Percentiles rank a stretch among this genome's conserved stretches.
Evolutionary conservation across 2,797 vertebrate genomes (phyloP).

Genomic region (Pseudochaenichthys georgianus): DNA sequence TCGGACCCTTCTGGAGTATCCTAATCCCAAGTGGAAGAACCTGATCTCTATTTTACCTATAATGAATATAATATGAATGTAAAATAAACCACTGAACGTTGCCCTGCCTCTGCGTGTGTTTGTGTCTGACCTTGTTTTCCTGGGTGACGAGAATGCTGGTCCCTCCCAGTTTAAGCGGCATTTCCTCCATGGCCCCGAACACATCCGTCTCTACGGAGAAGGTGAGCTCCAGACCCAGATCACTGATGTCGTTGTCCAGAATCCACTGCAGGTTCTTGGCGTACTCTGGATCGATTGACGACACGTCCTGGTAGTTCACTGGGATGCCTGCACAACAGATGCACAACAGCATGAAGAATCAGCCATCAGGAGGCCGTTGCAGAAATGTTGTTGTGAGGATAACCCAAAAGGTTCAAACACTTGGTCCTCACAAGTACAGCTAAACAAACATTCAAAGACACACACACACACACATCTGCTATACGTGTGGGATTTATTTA

Average conservation of each 20-base stretch:
- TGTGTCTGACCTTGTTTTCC: slow-evolving; percentile 92
- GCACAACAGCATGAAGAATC: too few relatives aligned
- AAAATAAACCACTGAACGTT: neutral
- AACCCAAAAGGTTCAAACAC: too few relatives aligned
- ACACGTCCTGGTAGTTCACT: slow-evolving; percentile 98
- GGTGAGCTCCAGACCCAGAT: slow-evolving; percentile 95
- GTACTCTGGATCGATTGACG: slow-evolving; percentile 98
- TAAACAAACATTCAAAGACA: neutral
- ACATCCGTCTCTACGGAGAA: slow-evolving; percentile 99
- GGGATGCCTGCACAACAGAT: slow-evolving; percentile 89
- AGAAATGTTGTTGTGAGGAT: too few relatives aligned
- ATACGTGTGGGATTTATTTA: neutral
- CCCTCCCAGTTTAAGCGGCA: slow-evolving; percentile 95
- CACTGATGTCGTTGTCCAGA: slow-evolving; percentile 98
- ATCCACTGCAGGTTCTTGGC: slow-evolving; percentile 99
- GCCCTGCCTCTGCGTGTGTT: neutral
- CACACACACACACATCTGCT: slow-evolving; percentile 5
- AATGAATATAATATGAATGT: neutral
- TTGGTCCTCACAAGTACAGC: too few relatives aligned
- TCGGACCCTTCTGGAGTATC: neutral
- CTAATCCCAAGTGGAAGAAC: neutral
- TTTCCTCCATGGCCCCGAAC: slow-evolving; percentile 98
- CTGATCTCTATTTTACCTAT: neutral
- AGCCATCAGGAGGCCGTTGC: too few relatives aligned
- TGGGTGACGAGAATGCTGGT: slow-evolving; percentile 95